phyloP scores from a whole-genome alignment of 2,888 invertebrate genomes.

The Thumatha senex region DNA sequence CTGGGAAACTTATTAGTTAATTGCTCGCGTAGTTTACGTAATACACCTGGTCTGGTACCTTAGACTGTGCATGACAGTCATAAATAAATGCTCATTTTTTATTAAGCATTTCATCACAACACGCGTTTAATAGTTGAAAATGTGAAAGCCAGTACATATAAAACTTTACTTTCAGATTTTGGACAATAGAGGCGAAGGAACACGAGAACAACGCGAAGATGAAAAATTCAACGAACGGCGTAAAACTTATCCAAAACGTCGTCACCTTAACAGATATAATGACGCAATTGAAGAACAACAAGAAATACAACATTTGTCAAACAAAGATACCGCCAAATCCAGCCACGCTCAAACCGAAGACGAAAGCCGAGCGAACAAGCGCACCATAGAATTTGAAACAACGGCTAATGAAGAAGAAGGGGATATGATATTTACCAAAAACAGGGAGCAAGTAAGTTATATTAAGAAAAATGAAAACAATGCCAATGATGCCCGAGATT shows the following conservation, averaged over 20 bases:
- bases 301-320: conserved; percentile 37
- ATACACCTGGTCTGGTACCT: too few relatives aligned
- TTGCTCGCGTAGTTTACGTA: too few relatives aligned
- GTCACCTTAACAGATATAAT: conserved; percentile 36
- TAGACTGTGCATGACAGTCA: too few relatives aligned
- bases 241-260: conserved; percentile 25
- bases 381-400: conserved; percentile 32
- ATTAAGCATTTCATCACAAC: too few relatives aligned
- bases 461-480: conserved; percentile 42
- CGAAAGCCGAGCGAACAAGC: conserved; percentile 38
- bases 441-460: conserved; percentile 37
- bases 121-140: too few relatives aligned
- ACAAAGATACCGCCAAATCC: conserved; percentile 33
- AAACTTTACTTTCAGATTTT: conserved; percentile 37
- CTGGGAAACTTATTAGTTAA: too few relatives aligned
- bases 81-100: too few relatives aligned
- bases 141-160: too few relatives aligned
- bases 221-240: conserved; percentile 24
- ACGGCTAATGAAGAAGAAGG: conserved; percentile 47
- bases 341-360: conserved; percentile 33
- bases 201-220: conserved; percentile 39
- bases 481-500: conserved; percentile 41
- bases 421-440: conserved; percentile 48
- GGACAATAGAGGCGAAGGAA: conserved; percentile 38
- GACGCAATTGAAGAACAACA: conserved; percentile 41